phyloP scores from a whole-genome alignment of 2,888 invertebrate genomes.

The Hermodice carunculata region DNA sequence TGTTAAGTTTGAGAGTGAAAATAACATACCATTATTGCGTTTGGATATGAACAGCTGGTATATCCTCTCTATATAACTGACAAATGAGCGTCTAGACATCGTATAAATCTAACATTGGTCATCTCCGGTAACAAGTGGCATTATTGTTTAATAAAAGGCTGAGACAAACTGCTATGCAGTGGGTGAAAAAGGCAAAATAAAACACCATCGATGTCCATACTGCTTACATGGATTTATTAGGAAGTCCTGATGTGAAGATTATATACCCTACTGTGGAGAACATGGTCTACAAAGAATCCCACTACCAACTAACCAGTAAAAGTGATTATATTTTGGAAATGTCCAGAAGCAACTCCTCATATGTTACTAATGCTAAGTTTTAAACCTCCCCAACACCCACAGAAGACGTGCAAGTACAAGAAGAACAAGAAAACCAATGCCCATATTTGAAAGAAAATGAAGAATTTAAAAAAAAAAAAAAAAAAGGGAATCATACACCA shows the following conservation, averaged over 20 bases:
- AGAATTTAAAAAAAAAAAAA: background rate
- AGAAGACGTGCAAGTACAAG: no score
- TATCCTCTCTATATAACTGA: conserved; percentile 32
- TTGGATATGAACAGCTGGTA: conserved; percentile 26
- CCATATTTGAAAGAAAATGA: no score
- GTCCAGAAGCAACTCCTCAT: background rate
- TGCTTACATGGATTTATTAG: conserved; percentile 30
- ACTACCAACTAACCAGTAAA: no score
- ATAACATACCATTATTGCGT: conserved; percentile 29
- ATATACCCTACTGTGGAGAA: conserved; percentile 13
- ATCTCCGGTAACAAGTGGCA: conserved; percentile 12
- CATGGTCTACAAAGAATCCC: no score
- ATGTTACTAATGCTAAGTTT: conserved; percentile 12
- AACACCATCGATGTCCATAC: conserved; percentile 13
- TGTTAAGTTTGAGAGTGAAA: conserved; percentile 29
- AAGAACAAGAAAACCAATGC: no score
- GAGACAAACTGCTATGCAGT: conserved; percentile 20
- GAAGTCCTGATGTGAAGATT: background rate
- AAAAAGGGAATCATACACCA: background rate
- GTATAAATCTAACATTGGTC: conserved; percentile 21
- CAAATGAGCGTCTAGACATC: no score
- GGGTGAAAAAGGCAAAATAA: background rate
- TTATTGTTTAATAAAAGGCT: conserved; percentile 33
- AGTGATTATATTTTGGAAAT: no score
- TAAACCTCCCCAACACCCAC: background rate